Base-by-base conservation (phyloP, 2,797 vertebrate species). In the Sarcoramphus papa region DNA sequence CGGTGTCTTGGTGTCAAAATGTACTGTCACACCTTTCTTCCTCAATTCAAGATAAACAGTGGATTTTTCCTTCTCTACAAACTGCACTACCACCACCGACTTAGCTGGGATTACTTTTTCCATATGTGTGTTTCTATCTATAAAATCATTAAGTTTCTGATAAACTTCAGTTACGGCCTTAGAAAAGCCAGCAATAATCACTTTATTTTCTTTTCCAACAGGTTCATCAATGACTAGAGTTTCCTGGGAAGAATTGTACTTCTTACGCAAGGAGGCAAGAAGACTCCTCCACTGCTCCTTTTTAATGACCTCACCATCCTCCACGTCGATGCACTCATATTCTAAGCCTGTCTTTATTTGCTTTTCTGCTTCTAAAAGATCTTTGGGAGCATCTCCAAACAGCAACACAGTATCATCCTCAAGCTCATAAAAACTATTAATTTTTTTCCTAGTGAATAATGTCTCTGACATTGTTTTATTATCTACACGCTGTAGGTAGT, bases 361-460 rank as follows among this genome's bases (percentile, higher is more conserved):
- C 10, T 91, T 86, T 92, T 98, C 98, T 31, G 99, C 99, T 14
- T 98, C 97, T 30, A 5, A 15, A 18, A 99, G 94, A 27, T 51
- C 85, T 62, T 63, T 57, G 30, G 95, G 86, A 88, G 98, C 96
- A 76, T 25, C 87, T 41, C 97, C 98, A 9, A 93, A 92, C 50
- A 99, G 96, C 14, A 97, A 35, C 31, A 99, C 35, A 17, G 64
- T 70, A 47, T 74, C 76, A 41, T 13, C 80, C 12, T 98, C 93
- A 16, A 98, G 81, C 35, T 96, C 97, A 93, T 97, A 99, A 74
- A 98, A 51, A 16, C 98, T 98, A 90, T 96, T 95, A 68, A 98
- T 98, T 23, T 97, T 97, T 75, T 97, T 96, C 12, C 91, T 98
- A 31, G 93, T 91, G 70, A 99, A 99, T 57, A 99, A 81, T 30